Evolutionary conservation across 2,113 vertebrate species (phyloP), one percentile per base, ranked within the genome.

Genomic region (Gnathonemus longibarbis): DNA sequence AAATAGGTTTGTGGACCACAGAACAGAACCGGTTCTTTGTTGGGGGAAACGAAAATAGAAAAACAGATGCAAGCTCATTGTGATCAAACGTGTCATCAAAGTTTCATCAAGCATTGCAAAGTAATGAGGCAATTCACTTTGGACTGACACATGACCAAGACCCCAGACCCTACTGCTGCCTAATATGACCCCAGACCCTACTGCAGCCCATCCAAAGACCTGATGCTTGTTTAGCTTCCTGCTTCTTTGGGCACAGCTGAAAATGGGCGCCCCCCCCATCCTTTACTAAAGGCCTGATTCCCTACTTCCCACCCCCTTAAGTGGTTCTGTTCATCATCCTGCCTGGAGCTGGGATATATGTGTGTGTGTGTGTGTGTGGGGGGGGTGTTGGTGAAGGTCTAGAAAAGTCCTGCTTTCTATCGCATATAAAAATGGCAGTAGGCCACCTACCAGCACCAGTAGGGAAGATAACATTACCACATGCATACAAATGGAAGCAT

Each of bases 401-500:
- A 42, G 4, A 80, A n/a, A 80, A 80, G 15, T 17, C 31, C 35
- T 80, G 35, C 27, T 70, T 31, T 48, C 39, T 48, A 24, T 45
- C 3, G 21, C 39, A 84, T 45, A 48, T 84, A 48, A 84, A 84
- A 10, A 45, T 70, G 62, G 15, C 45, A 50, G n/a, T 27, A 86
- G 11, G 24, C 48, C 46, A 27, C 48, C 46, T 86, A 50, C 45
- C n/a, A 49, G 84, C 4, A 50, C 45, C n/a, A 46, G 45, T 46
- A 50, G 74, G 74, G 19, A 42, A 80, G 74, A 80, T 80, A 80
- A 86, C 45, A 48, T 50, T 13, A 13, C 48, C 84, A 86, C 45
- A 49, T 86, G 84, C 84, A 49, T 27, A 86, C 42, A 86, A 86
- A 48, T 86, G 46, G 27, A 80, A 80, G 74, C 74, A 80, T 80